Evolutionary conservation across 2,113 vertebrate species (phyloP).

Genomic region (Erythrolamprus reginae): DNA sequence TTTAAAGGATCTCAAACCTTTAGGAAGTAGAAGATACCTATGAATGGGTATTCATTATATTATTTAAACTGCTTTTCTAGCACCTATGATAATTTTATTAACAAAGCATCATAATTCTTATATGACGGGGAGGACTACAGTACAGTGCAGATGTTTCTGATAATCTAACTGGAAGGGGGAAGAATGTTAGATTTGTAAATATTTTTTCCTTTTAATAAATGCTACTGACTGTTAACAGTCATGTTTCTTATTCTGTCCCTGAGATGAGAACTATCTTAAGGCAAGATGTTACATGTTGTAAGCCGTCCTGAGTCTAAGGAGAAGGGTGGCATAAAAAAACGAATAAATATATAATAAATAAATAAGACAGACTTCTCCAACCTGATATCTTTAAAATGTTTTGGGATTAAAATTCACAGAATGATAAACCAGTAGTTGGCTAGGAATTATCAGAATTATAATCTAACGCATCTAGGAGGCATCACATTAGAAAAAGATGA

Average conservation of each 20-base stretch:
- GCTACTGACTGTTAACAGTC: background rate
- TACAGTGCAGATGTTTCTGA: constrained; percentile 41
- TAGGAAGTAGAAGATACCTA: background rate
- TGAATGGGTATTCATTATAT: constrained; percentile 36
- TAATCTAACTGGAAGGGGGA: constrained; percentile 5
- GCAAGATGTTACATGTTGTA: too few species aligned
- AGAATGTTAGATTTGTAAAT: constrained; percentile 46
- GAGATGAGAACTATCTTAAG: background rate
- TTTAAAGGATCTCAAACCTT: background rate
- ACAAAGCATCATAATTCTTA: constrained; percentile 24
- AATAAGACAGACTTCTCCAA: background rate
- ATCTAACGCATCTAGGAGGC: background rate
- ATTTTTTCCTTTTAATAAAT: constrained; percentile 33
- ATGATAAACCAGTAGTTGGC: background rate
- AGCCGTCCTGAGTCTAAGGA: too few species aligned
- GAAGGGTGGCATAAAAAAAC: too few species aligned
- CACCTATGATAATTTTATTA: constrained; percentile 46
- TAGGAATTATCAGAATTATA: background rate
- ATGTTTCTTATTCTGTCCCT: background rate
- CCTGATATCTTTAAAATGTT: background rate
- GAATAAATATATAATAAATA: too few species aligned
- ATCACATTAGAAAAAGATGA: background rate
- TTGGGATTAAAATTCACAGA: background rate
- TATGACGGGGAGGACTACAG: constrained; percentile 18
- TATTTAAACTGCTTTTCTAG: constrained; percentile 44